Base-by-base conservation (phyloP, 92 coral and sea anemone species). In the Phenganax marumi region DNA sequence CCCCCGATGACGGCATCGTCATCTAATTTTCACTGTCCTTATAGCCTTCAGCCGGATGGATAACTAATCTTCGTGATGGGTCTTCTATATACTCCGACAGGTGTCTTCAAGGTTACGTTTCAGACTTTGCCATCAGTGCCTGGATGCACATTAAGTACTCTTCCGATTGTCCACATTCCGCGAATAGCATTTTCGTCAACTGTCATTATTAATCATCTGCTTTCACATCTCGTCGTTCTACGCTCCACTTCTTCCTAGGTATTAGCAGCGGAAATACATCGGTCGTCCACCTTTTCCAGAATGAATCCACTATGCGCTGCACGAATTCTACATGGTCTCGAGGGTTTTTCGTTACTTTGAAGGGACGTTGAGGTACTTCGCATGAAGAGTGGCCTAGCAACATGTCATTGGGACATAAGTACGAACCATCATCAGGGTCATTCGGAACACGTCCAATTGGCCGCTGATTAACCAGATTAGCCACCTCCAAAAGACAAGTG, bases 281-380 rank as follows among this genome's bases (percentile, higher is more conserved):
- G 54, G 87, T 70, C 16, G 76, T 88, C 91, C 93, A 88, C 21
- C 89, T 72, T 22, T 56, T 81, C 93, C 93, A 90, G 70, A 87
- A 90, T 54, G 90, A 89, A 50, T 86, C 90, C 6, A 84, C 74
- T 8, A 86, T 82, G 68, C 52, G 75, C 63, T 86, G 88, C n/a
- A 86, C 85, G 69, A 87, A 89, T n/a, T n/a, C n/a, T n/a, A n/a
- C n/a, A n/a, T n/a, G n/a, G n/a, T n/a, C n/a, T n/a, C n/a, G n/a
- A n/a, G n/a, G n/a, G n/a, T n/a, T n/a, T n/a, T n/a, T n/a, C n/a
- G n/a, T 50, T 89, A 85, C 61, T 50, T 52, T 77, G 81, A 90
- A 90, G 24, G 91, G 89, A 19, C 93, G 87, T 84, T 84, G 89
- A 7, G 89, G 90, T 46, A 87, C 85, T 14, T 73, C 71, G 90